Evolutionary conservation across 2,888 invertebrate genomes (phyloP), one percentile per base, ranked within the genome.

Genomic region (Odontocolon sp.): DNA sequence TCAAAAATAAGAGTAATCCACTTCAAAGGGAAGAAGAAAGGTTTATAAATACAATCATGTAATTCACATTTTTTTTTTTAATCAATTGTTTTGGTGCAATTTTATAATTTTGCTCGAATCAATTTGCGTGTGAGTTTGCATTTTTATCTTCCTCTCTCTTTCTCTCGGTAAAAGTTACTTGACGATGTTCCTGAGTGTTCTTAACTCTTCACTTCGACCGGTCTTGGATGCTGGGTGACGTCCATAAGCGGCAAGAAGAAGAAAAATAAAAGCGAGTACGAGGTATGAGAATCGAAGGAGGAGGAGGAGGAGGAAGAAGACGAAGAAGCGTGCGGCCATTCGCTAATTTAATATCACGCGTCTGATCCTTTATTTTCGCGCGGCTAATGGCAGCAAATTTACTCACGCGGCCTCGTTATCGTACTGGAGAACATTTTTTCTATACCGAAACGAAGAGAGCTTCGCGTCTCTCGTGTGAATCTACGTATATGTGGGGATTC

Each of bases 371-470:
- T 89, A 89, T 88, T 88, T 87, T 87, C 87, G 84, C 85, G 80
- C 85, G 82, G 86, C 87, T 89, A 89, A 89, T 88, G 88, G 88
- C 87, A 86, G 87, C 87, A 86, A 88, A 88, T 89, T 88, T 88
- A 89, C 87, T 87, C 85, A 54, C 70, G 85, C 82, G 77, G 84
- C 81, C 82, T 84, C 85, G 84, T 88, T 88, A 88, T 88, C 88
- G 81, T 77, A 70, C 57, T 45, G 38, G 64, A 68, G 69, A 1
- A 26, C 68, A 1, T 11, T 50, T 38, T 50, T 38, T 64, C 26
- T 50, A n/a, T 38, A 23, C 3, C n/a, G 66, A 68, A 71, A 5
- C n/a, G 66, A 68, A 71, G 64, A 64, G 42, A 31, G 66, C 66
- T 67, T 71, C 64, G 61, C 11, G 45, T 8, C 36, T 8, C 26